Base-by-base conservation (phyloP, 2,113 vertebrate species). In the Dicaeum eximium region DNA sequence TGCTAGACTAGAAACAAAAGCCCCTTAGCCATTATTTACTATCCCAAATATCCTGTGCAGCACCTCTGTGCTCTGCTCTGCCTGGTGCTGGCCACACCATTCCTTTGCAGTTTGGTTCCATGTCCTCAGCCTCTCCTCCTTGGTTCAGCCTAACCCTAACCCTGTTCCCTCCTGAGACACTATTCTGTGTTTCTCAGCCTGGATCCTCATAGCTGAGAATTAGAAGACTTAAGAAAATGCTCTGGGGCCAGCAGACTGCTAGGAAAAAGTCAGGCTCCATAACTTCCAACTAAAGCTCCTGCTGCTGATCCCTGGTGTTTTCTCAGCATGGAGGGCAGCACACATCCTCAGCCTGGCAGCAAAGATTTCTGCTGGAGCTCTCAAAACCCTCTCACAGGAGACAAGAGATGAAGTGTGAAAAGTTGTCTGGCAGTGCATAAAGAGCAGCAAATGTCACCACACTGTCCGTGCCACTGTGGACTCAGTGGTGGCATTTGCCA, bases 361-460 rank as follows among this genome's bases (percentile, higher is more conserved):
- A 58, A 31, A 83, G 38, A 21, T 58, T 89, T n/a, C 60, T 89
- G 42, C 56, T 78, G 69, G 21, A 81, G 27, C 77, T 86, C 79
- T 87, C 64, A 21, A 73, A 84, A 50, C 31, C 11, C 31, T 50
- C 47, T 61, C 57, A 38, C 51, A 70, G 71, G 58, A 72, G 60
- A 24, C n/a, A 70, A 58, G 80, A 71, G 75, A 45, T 20, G 58
- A 48, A 74, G 72, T 33, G 5, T 33, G 90, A 78, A 62, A 62
- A 47, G 64, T 65, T 80, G 51, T 74, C 83, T 96, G 95, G 93
- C 80, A 86, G 87, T 28, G 15, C 19, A 37, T 54, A 54, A 92
- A 92, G 91, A 91, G 82, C 83, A 88, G 80, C 37, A 90, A 92
- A 95, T 88, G 80, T 92, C 86, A 72, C 13, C 8, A 15, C 75